phyloP scores from a whole-genome alignment of 92 coral and sea anemone species.

The Umimayanthus chanpuru region DNA sequence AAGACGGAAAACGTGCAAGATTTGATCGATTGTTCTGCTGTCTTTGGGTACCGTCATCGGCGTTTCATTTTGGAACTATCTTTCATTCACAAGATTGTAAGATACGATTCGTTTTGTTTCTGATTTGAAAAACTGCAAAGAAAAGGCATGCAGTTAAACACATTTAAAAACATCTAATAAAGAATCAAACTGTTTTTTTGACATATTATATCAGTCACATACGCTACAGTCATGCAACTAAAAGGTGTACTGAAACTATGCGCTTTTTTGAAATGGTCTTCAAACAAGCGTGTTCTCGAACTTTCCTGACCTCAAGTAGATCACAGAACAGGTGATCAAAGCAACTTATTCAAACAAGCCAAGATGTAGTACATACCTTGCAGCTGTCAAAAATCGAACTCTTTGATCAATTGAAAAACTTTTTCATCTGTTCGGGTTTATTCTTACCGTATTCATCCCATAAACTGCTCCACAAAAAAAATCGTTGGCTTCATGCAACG shows the following conservation, averaged over 20 bases:
- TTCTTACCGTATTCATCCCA: neutral
- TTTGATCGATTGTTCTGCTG: neutral
- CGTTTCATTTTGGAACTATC: neutral
- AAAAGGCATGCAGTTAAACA: neutral
- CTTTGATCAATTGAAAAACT: neutral
- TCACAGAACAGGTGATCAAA: slow-evolving; percentile 20
- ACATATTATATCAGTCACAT: neutral
- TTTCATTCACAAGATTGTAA: too few species aligned
- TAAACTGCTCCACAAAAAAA: neutral
- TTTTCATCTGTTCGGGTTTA: neutral
- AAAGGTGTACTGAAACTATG: neutral
- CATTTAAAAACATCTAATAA: too few species aligned
- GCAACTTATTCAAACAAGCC: too few species aligned
- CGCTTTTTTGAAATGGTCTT: neutral
- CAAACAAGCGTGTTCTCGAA: neutral
- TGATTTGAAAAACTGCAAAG: neutral
- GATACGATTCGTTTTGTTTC: neutral
- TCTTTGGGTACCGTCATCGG: neutral
- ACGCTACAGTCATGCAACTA: neutral
- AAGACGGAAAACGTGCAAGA: neutral
- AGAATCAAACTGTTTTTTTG: neutral
- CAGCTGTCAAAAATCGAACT: neutral
- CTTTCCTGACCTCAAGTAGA: neutral
- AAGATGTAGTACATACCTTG: slow-evolving; percentile 19
- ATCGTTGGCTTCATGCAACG: neutral